phyloP scores from a whole-genome alignment of 2,797 vertebrate species.

The Acanthis flammea region DNA sequence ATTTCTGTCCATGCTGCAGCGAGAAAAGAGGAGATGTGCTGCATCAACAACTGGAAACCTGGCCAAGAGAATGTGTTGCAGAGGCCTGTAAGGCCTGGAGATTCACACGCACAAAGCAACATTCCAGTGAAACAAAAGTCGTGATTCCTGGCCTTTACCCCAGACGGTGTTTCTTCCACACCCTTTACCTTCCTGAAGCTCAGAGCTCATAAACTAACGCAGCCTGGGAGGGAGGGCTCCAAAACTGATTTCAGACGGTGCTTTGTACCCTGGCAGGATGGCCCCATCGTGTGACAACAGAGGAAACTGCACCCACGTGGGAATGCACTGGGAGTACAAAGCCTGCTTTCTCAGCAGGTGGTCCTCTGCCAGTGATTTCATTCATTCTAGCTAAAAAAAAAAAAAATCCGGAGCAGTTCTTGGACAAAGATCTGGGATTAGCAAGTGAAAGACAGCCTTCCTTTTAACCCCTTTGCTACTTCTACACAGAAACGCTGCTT shows the following conservation, averaged over 20 bases:
- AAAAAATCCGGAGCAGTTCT: neutral
- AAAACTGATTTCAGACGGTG: fast-evolving
- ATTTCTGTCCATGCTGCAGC: neutral
- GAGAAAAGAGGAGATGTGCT: neutral
- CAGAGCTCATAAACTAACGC: neutral
- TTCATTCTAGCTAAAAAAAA: neutral
- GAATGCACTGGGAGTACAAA: neutral
- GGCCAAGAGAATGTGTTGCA: neutral
- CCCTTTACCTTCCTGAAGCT: neutral
- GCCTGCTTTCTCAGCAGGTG: slow-evolving; percentile 51
- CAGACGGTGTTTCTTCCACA: neutral
- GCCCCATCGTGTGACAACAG: slow-evolving; percentile 44
- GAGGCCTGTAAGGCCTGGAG: neutral
- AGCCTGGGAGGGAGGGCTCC: neutral
- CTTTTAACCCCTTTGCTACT: slow-evolving; percentile 37
- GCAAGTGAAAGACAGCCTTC: slow-evolving; percentile 29
- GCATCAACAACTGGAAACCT: neutral
- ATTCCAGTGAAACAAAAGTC: neutral
- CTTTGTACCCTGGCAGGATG: neutral
- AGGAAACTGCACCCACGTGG: neutral
- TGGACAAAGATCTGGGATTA: slow-evolving; percentile 45
- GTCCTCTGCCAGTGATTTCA: slow-evolving; percentile 36
- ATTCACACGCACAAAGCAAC: fast-evolving
- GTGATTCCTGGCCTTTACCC: neutral
- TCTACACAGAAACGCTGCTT: neutral